A percentile compares a stretch with the other conserved stretches of the same genome.
Conservation (phyloP, 2,888 invertebrate species). For the Thyatira batis region DNA sequence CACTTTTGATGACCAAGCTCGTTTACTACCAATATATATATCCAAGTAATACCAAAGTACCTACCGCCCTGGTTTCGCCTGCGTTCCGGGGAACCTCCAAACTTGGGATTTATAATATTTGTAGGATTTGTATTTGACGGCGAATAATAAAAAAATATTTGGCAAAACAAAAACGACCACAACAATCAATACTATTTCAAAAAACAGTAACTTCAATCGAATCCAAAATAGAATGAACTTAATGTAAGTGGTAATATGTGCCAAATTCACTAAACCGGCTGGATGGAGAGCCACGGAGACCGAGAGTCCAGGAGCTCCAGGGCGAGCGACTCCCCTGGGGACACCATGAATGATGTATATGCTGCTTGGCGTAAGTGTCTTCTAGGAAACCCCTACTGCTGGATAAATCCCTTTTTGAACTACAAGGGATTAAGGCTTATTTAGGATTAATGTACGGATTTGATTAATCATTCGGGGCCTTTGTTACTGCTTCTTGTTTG, state of each 20-base stretch:
- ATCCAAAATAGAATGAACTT: neutral
- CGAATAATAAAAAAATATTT: neutral
- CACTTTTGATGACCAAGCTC: too few species aligned
- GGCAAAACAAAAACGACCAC: neutral
- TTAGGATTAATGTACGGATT: too few species aligned
- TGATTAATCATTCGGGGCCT: too few species aligned
- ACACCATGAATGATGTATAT: constrained; percentile 85
- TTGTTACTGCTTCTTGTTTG: too few species aligned
- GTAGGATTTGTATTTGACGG: too few species aligned
- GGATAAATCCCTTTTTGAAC: neutral
- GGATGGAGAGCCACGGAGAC: constrained; percentile 59
- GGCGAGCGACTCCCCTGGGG: constrained; percentile 77
- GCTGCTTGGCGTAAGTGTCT: constrained; percentile 85
- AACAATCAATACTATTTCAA: neutral
- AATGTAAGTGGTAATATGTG: neutral
- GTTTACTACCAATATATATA: too few species aligned
- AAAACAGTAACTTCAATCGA: neutral
- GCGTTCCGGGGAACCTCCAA: too few species aligned
- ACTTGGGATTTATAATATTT: too few species aligned
- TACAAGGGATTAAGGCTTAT: neutral
- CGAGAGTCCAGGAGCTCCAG: constrained; percentile 66
- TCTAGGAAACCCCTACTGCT: too few species aligned
- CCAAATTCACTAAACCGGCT: constrained; percentile 27
- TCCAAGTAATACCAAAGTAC: too few species aligned
- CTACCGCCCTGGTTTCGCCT: too few species aligned